Evolutionary conservation across 2,888 invertebrate species (phyloP).

Genomic region (Phlogophora meticulosa): DNA sequence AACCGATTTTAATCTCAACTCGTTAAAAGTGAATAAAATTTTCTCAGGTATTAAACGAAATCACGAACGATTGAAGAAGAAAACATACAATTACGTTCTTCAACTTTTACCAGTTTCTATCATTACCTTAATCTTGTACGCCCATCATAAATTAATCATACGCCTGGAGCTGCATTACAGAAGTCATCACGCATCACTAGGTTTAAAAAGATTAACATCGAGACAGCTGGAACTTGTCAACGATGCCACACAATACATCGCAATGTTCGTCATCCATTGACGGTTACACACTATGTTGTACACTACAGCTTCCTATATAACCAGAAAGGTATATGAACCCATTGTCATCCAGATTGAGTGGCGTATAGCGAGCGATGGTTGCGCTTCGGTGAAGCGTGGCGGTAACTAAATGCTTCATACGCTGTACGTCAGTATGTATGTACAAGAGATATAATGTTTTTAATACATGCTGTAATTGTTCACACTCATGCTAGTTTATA

Average conservation of each 20-base stretch:
- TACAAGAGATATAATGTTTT: conserved; percentile 36
- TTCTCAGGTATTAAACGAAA: background rate
- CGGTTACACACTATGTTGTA: conserved; percentile 15
- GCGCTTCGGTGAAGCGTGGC: conserved; percentile 63
- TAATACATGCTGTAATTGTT: conserved; percentile 34
- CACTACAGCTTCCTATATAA: conserved; percentile 12
- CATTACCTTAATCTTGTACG: conserved; percentile 20
- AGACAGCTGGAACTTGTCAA: conserved; percentile 12
- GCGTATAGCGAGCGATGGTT: conserved; percentile 43
- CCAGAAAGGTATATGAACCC: conserved; percentile 36
- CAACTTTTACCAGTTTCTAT: background rate
- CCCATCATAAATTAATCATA: conserved; percentile 17
- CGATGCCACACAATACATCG: conserved; percentile 25
- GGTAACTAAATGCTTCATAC: conserved; percentile 59
- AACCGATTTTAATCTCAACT: background rate
- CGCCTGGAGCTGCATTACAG: conserved; percentile 16
- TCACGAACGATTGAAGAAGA: background rate
- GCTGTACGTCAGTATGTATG: conserved; percentile 16
- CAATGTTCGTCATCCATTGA: conserved; percentile 41
- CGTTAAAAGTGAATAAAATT: background rate
- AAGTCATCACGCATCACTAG: conserved; percentile 38
- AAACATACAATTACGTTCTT: background rate
- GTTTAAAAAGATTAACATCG: conserved; percentile 17
- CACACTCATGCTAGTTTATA: conserved; percentile 3
- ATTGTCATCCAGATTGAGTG: conserved; percentile 44